A percentile compares a stretch with the other conserved stretches of the same genome.
Conservation (phyloP, 2,797 vertebrate genomes). For the Pipistrellus pygmaeus region DNA sequence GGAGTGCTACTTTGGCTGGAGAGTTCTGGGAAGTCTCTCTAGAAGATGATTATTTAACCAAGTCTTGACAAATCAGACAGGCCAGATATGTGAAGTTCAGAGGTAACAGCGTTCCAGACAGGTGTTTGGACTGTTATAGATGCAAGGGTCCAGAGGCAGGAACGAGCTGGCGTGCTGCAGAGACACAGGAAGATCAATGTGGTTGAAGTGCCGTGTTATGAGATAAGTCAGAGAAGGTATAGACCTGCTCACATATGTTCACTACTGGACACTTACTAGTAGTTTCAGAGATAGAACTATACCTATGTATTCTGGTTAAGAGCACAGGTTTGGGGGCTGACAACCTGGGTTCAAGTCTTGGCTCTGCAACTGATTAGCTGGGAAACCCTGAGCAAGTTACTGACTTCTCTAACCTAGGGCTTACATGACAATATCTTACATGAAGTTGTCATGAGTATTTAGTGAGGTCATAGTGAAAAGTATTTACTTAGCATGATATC, state of each 20-base stretch:
- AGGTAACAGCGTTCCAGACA: neutral
- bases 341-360: neutral
- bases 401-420: conserved; percentile 11
- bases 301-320: neutral
- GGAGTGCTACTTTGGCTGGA: neutral
- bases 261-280: neutral
- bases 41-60: neutral
- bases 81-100: neutral
- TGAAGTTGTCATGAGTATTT: neutral
- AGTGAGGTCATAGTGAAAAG: neutral
- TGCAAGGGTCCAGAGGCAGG: neutral
- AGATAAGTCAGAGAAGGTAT: neutral
- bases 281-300: neutral
- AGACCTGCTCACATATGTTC: neutral
- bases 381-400: conserved; percentile 2
- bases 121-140: too few relatives aligned
- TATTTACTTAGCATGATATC: neutral
- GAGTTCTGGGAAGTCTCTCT: neutral
- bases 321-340: neutral
- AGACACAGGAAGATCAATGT: neutral
- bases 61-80: neutral
- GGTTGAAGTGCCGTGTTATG: neutral
- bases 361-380: neutral
- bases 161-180: neutral
- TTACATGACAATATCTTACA: conserved; percentile 7